Conservation (phyloP, 2,888 invertebrate genomes). For the Cheilosia scutellata region DNA sequence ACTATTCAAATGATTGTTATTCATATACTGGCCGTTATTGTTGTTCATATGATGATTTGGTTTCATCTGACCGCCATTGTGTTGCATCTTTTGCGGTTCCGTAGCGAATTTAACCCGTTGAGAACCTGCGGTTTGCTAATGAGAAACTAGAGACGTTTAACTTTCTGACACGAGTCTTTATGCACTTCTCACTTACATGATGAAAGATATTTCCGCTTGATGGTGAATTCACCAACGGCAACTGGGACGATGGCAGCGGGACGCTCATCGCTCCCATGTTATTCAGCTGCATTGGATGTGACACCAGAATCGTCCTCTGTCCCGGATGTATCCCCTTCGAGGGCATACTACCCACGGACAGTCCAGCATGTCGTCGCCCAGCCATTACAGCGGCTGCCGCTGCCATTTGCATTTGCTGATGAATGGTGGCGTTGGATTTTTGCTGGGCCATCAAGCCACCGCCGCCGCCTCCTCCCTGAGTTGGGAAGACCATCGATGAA, state of each 20-base stretch:
- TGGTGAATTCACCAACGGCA: conserved; percentile 86
- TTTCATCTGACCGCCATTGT: conserved; percentile 74
- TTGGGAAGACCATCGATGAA: conserved; percentile 83
- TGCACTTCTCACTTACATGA: conserved; percentile 83
- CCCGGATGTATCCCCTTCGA: conserved; percentile 77
- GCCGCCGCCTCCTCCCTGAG: conserved; percentile 74
- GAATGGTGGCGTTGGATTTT: conserved; percentile 86
- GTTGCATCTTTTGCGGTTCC: conserved; percentile 82
- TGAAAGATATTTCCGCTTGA: conserved; percentile 90
- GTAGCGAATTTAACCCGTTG: conserved; percentile 84
- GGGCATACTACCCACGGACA: conserved; percentile 82
- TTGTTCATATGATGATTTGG: conserved; percentile 77
- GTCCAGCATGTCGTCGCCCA: conserved; percentile 83
- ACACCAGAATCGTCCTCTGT: conserved; percentile 82
- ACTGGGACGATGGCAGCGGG: conserved; percentile 78
- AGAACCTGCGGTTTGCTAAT: conserved; percentile 78
- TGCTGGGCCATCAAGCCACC: conserved; percentile 83
- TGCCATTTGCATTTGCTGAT: conserved; percentile 83
- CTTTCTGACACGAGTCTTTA: background rate
- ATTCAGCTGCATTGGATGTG: conserved; percentile 82
- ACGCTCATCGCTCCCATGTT: conserved; percentile 79
- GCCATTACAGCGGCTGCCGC: conserved; percentile 80
- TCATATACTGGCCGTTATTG: conserved; percentile 66
- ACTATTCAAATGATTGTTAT: conserved; percentile 77
- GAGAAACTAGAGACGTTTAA: conserved; percentile 23